Evolutionary conservation across 2,113 vertebrate species (phyloP).

Genomic region (Pterocles gutturalis): DNA sequence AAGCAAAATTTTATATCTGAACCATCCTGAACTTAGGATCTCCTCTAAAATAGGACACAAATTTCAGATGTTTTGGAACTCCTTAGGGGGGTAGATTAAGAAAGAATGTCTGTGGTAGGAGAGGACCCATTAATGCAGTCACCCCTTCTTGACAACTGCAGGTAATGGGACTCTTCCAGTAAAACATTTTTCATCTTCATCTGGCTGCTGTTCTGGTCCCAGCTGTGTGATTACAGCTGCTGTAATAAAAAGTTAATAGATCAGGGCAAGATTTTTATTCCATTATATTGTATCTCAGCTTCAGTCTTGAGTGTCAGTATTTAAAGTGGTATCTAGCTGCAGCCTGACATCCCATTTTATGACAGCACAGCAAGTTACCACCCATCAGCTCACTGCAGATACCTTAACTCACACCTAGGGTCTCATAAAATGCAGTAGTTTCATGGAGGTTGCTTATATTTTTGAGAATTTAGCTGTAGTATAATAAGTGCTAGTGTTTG

Average conservation of each 20-base stretch:
- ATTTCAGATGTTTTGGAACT: background rate
- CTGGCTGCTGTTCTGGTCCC: conserved; percentile 9
- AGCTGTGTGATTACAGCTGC: conserved; percentile 28
- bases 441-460: background rate
- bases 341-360: background rate
- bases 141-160: background rate
- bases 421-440: background rate
- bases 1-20: background rate
- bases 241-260: conserved; percentile 31
- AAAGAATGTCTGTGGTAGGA: background rate
- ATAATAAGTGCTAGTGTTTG: background rate
- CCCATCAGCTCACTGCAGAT: background rate
- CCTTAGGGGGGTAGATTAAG: background rate
- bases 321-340: background rate
- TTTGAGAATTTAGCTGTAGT: background rate
- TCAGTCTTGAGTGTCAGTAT: background rate
- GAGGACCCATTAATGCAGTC: background rate
- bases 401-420: background rate
- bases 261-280: conserved; percentile 10
- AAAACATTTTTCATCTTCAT: conserved; percentile 43
- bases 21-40: background rate
- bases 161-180: conserved; percentile 20
- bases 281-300: background rate
- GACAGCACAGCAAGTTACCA: background rate
- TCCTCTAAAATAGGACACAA: background rate